phyloP scores from a whole-genome alignment of 2,888 invertebrate species.

The Yponomeuta cagnagella region DNA sequence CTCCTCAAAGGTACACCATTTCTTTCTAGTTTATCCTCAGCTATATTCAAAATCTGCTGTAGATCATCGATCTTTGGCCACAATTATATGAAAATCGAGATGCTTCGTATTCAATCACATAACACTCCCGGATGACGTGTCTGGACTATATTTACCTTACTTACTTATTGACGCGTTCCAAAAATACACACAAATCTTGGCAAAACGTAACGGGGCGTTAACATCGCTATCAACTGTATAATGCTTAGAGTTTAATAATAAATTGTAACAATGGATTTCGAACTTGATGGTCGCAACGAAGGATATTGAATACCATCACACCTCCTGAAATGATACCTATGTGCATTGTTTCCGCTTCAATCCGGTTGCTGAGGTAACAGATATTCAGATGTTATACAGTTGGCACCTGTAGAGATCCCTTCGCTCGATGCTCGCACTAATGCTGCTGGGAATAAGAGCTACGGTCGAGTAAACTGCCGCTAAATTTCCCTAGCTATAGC shows the following conservation, averaged over 20 bases:
- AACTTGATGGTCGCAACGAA: not conserved
- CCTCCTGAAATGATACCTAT: too few species aligned
- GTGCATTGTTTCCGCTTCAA: not conserved
- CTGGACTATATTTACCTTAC: conserved; percentile 69
- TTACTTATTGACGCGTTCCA: conserved; percentile 75
- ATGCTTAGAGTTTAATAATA: conserved; percentile 34
- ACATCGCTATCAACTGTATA: conserved; percentile 66
- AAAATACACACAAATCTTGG: conserved; percentile 69
- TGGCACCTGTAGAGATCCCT: too few species aligned
- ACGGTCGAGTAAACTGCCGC: not conserved
- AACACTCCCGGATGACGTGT: conserved; percentile 55
- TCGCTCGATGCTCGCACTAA: too few species aligned
- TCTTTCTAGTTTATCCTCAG: too few species aligned
- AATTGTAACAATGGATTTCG: not conserved
- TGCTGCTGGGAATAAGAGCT: too few species aligned
- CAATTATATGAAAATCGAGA: not conserved
- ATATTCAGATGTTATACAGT: not conserved
- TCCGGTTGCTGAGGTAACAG: not conserved
- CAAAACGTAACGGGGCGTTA: conserved; percentile 73
- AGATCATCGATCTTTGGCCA: not conserved
- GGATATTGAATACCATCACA: too few species aligned
- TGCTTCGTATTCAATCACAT: conserved; percentile 48
- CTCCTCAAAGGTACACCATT: too few species aligned
- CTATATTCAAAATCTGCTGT: not conserved
- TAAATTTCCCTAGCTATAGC: not conserved